phyloP scores from a whole-genome alignment of 2,888 invertebrate species.

The Euclidia mi region DNA sequence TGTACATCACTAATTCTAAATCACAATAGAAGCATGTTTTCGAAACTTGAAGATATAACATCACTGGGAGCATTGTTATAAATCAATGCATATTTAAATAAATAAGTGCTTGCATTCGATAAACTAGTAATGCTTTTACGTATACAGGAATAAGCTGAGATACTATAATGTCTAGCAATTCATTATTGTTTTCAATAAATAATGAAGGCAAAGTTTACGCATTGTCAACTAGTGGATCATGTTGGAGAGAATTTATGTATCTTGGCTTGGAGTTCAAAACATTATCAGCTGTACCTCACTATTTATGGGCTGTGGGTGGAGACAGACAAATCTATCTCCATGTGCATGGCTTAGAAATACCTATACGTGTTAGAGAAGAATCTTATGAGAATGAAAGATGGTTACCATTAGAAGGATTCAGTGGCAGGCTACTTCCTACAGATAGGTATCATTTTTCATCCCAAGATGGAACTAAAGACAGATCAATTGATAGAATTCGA shows the following conservation, averaged over 20 bases:
- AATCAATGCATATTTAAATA: conserved; percentile 12
- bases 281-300: conserved; percentile 95
- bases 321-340: conserved; percentile 98
- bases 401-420: conserved; percentile 97
- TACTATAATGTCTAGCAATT: conserved; percentile 90
- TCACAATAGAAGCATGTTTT: not conserved
- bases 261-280: conserved; percentile 97
- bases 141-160: not conserved
- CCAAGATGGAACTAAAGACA: conserved; percentile 94
- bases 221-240: conserved; percentile 94
- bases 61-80: not conserved
- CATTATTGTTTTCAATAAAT: conserved; percentile 95
- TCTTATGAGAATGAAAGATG: conserved; percentile 98
- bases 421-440: conserved; percentile 95
- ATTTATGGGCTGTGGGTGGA: conserved; percentile 97
- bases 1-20: not conserved
- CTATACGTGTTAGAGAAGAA: conserved; percentile 97
- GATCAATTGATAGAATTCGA: conserved; percentile 94
- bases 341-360: conserved; percentile 96
- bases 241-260: conserved; percentile 96
- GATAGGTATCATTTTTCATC: conserved; percentile 97
- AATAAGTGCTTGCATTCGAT: conserved; percentile 12
- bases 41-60: not conserved
- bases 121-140: not conserved
- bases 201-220: conserved; percentile 97